Base-by-base conservation (phyloP, 2,888 invertebrate species). In the Drosophila limbata region DNA sequence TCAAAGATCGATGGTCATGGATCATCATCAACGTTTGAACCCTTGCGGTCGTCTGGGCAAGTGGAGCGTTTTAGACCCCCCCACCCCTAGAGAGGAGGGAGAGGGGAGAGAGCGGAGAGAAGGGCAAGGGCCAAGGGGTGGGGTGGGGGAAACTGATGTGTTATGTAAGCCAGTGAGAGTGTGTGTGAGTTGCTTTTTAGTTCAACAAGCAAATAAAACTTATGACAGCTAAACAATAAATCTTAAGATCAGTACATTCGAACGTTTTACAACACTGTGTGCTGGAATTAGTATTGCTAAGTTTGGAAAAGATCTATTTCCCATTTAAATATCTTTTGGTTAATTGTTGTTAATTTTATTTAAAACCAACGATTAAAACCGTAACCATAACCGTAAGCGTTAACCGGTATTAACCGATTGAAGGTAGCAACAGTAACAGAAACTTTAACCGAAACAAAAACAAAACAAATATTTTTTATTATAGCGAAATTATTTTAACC, bases 1-100 rank as follows among this genome's bases (percentile, higher is more conserved):
- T 45, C 37, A 53, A 75, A 76, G 70, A 76, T 76, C 70, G 70
- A 69, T 79, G 79, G 42, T 45, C 57, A 50, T 75, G 79, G 76
- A 64, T 48, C 69, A 57, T 64, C 69, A 69, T 69, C 45, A 42
- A 39, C 48, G 53, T 56, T 74, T 79, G 79, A 75, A 79, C 76
- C 64, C 79, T 69, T 75, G 79, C 45, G 75, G 79, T 61, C 44
- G 31, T 37, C 21, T 25, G 42, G 35, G 42, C 64, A 57, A 65
- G 35, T 71, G 51, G 21, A 21, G n/a, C 21, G 8, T 11, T 2
- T 5, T 42, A 21, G 19, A 21, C 21, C 25, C 5, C 25, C 25
- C 3, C 25, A 5, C n/a, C 25, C 39, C 40, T 15, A 17, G 8
- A 15, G 39, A 9, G 3, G 39, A 10, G 17, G 6, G 6, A 9